Conservation (phyloP, 2,888 invertebrate species). For the Phalera bucephala region DNA sequence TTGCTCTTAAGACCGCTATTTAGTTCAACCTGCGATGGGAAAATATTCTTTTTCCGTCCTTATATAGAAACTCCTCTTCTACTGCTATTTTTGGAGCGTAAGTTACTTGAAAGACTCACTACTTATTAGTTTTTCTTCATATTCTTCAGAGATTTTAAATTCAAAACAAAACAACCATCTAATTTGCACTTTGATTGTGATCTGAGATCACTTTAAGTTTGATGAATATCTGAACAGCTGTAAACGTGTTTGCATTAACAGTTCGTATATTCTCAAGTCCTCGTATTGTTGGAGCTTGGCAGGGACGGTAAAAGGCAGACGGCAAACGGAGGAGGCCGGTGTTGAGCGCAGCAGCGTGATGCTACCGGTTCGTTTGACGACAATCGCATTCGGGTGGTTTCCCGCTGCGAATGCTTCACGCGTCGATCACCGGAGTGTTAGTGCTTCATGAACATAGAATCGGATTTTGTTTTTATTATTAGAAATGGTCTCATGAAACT, state of each 20-base stretch:
- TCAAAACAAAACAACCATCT: too few species aligned
- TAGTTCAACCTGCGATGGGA: too few species aligned
- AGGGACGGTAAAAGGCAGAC: background rate
- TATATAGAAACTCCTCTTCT: too few species aligned
- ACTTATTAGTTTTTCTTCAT: too few species aligned
- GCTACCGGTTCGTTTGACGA: slow-evolving; percentile 72
- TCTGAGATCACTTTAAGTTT: too few species aligned
- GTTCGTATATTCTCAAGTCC: background rate
- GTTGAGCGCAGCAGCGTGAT: slow-evolving; percentile 49
- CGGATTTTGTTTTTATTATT: slow-evolving; percentile 15
- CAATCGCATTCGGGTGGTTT: slow-evolving; percentile 71
- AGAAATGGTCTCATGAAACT: background rate
- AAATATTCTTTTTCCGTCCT: too few species aligned
- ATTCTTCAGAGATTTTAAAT: too few species aligned
- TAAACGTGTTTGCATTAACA: slow-evolving; percentile 23
- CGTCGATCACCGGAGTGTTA: slow-evolving; percentile 29
- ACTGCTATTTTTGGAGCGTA: too few species aligned
- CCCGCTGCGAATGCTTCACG: slow-evolving; percentile 45
- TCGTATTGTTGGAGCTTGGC: background rate
- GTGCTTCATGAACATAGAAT: slow-evolving; percentile 26
- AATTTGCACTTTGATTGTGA: too few species aligned
- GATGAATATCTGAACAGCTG: slow-evolving; percentile 24
- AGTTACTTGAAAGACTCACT: too few species aligned
- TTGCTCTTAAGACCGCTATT: too few species aligned
- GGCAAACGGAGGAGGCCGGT: slow-evolving; percentile 53